These are phyloP conservation scores for Megaceryle alcyon DNA, from an alignment of 2,797 vertebrate genomes.

Conservation along the genomic window DNA sequence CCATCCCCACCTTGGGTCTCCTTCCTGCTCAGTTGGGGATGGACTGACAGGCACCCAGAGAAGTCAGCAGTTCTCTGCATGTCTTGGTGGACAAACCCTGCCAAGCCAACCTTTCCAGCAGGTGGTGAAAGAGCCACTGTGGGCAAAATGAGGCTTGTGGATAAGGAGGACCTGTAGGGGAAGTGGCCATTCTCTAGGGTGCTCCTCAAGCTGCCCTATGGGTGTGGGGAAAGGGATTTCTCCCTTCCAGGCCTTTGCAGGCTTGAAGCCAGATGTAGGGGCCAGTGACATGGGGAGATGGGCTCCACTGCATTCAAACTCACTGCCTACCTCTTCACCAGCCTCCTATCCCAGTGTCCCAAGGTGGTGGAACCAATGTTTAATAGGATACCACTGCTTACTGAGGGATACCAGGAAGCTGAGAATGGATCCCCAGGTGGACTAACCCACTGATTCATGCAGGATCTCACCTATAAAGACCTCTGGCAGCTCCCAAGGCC, in stretches of 20 bases:
- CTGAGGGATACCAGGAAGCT: background rate
- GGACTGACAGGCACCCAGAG: background rate
- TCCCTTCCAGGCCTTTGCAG: background rate
- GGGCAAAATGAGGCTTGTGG: fast-evolving
- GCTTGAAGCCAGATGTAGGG: background rate
- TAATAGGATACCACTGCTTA: background rate
- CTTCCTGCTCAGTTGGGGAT: background rate
- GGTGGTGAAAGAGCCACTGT: background rate
- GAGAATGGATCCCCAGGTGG: background rate
- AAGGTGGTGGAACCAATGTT: background rate
- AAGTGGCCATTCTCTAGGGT: fast-evolving
- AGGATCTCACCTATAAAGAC: conserved; percentile 85
- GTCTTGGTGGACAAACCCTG: background rate
- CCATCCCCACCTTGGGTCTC: fast-evolving
- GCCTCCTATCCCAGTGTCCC: background rate
- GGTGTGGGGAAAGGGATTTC: background rate
- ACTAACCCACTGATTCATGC: fast-evolving
- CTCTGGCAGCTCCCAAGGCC: conserved; percentile 83
- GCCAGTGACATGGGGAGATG: background rate
- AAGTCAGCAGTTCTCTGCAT: background rate
- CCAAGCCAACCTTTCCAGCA: background rate
- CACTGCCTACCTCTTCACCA: background rate
- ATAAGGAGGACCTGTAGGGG: background rate
- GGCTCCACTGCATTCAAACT: background rate
- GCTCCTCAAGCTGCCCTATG: background rate